Percentiles rank a stretch among this genome's conserved stretches.
These are phyloP conservation scores for Tor tambroides DNA, from an alignment of 2,113 vertebrate species.

Conservation along the genomic window DNA sequence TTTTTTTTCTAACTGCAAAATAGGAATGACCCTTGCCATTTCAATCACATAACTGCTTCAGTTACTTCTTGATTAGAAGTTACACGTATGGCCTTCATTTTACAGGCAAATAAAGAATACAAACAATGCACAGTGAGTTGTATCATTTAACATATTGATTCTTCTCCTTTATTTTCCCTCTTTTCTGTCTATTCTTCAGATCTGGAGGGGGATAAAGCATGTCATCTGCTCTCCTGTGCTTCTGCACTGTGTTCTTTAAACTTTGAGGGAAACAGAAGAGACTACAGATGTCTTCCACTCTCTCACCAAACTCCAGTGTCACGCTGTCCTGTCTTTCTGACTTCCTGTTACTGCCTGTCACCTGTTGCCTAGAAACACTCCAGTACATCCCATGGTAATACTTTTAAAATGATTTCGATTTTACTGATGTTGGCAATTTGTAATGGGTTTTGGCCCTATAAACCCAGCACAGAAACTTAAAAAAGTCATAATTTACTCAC, in stretches of 20 bases:
- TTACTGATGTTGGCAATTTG: not conserved
- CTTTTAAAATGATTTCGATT: not conserved
- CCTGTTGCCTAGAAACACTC: constrained; percentile 48
- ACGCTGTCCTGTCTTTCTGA: constrained; percentile 30
- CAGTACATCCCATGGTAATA: not conserved
- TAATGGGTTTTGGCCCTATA: not conserved
- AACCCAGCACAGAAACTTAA: not conserved
- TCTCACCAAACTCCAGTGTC: constrained; percentile 48
- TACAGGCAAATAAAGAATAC: not conserved
- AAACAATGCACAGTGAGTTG: not conserved
- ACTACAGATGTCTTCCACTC: constrained; percentile 71
- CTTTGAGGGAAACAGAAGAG: constrained; percentile 62
- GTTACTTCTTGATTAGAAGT: not conserved
- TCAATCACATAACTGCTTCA: not conserved
- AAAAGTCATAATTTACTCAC: not conserved
- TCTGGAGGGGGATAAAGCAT: constrained; percentile 71
- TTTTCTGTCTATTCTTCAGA: constrained; percentile 64
- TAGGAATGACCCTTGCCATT: not conserved
- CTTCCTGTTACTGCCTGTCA: constrained; percentile 46
- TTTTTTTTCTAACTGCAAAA: not conserved
- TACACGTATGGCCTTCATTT: not conserved
- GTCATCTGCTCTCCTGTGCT: constrained; percentile 64
- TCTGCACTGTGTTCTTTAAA: constrained; percentile 65
- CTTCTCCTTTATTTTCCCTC: constrained; percentile 17
- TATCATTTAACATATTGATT: not conserved